Conservation (phyloP, 2,113 vertebrate genomes). For the Tetraodon nigroviridis region DNA sequence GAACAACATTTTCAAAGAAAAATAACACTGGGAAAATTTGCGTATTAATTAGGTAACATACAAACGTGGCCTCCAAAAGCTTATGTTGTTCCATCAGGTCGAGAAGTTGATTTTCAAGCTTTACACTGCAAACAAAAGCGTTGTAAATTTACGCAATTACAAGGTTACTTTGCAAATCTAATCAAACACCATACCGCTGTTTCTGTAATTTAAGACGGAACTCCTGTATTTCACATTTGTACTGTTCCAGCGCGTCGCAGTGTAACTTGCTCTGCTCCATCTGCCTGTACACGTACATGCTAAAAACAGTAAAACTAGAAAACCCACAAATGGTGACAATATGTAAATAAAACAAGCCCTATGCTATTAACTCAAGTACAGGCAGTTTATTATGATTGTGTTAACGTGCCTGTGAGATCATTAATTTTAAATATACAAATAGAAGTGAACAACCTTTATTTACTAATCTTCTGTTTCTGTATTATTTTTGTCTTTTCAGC, state of each 20-base stretch:
- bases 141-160: neutral
- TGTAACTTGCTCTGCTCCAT: slow-evolving; percentile 58
- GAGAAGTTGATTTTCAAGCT: slow-evolving; percentile 73
- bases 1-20: neutral
- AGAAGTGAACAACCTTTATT: too few species aligned
- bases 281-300: slow-evolving; percentile 46
- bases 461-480: too few species aligned
- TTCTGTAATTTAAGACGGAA: slow-evolving; percentile 70
- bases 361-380: neutral
- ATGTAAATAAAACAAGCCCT: too few species aligned
- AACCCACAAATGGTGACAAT: too few species aligned
- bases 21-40: neutral
- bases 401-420: too few species aligned
- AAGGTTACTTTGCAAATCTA: neutral
- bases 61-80: slow-evolving; percentile 66
- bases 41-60: slow-evolving; percentile 42
- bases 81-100: slow-evolving; percentile 72
- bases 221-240: slow-evolving; percentile 71
- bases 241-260: slow-evolving; percentile 61
- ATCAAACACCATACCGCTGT: slow-evolving; percentile 54
- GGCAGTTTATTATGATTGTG: too few species aligned
- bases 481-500: too few species aligned
- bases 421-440: too few species aligned
- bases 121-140: slow-evolving; percentile 60
- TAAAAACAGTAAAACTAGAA: neutral